Percentiles rank a stretch among this genome's conserved stretches.
phyloP scores from a whole-genome alignment of 2,888 invertebrate genomes.

The Diploptera punctata region DNA sequence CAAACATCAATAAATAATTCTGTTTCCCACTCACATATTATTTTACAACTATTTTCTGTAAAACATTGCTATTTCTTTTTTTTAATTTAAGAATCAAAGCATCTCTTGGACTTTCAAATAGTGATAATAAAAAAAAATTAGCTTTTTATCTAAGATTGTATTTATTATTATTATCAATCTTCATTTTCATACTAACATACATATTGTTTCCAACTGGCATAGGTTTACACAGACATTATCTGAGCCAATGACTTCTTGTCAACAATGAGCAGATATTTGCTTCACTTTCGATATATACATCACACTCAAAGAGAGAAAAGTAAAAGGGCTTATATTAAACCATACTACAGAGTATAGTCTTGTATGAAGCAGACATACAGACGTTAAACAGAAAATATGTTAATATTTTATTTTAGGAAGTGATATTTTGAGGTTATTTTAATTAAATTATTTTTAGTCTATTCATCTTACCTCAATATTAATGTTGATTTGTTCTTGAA shows the following conservation, averaged over 20 bases:
- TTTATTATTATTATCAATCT: no score
- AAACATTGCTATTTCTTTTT: not conserved
- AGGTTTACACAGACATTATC: not conserved
- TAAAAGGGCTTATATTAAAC: no score
- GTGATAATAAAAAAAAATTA: constrained; percentile 2
- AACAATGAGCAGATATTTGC: not conserved
- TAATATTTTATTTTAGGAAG: no score
- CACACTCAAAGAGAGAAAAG: no score
- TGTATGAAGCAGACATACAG: no score
- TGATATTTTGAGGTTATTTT: no score
- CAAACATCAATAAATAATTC: not conserved
- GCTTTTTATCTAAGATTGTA: not conserved
- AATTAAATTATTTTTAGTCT: no score
- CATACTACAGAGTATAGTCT: no score
- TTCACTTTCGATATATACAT: not conserved
- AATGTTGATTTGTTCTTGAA: no score
- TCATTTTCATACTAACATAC: not conserved
- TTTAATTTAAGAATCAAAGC: not conserved
- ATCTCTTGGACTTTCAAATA: not conserved
- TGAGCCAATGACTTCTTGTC: not conserved
- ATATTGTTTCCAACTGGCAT: constrained; percentile 7
- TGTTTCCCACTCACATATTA: not conserved
- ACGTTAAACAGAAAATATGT: no score
- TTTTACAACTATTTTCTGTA: not conserved
- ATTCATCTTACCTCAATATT: no score